phyloP scores from a whole-genome alignment of 2,113 vertebrate genomes.

The Columbina picui region DNA sequence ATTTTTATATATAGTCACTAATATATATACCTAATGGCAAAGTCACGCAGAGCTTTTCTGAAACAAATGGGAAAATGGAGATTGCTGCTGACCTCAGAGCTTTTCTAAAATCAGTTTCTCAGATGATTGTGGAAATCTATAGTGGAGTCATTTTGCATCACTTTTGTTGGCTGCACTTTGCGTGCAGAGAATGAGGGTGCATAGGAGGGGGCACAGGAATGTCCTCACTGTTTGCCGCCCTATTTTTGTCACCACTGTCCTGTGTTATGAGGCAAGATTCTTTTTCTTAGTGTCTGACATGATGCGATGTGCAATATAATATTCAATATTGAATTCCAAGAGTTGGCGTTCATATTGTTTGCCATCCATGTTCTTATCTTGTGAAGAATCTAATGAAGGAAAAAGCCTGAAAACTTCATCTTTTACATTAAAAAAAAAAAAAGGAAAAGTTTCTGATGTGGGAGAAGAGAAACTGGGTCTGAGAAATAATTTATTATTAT shows the following conservation, averaged over 20 bases:
- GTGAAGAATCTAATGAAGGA: not conserved
- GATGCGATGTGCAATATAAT: not conserved
- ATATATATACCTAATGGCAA: not conserved
- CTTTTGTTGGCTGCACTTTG: not conserved
- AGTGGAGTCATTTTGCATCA: not conserved
- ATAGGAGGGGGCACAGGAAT: not conserved
- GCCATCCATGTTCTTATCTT: not conserved
- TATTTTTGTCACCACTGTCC: not conserved
- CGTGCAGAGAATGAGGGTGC: not conserved
- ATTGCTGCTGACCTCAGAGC: conserved; percentile 17
- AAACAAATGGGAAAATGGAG: conserved; percentile 26
- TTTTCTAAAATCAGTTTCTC: conserved; percentile 5
- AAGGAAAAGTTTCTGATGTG: not conserved
- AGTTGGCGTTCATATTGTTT: not conserved
- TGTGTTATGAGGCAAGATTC: not conserved
- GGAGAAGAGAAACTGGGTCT: not conserved
- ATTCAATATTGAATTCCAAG: not conserved
- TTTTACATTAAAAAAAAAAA: not conserved
- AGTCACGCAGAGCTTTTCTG: not conserved
- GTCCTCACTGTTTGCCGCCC: not conserved
- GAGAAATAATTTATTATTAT: not conserved
- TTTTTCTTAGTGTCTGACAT: not conserved
- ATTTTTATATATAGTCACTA: not conserved
- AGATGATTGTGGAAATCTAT: not conserved
- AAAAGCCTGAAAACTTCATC: not conserved